Conservation (phyloP, 2,888 invertebrate species). For the Heteromurus nitidus region DNA sequence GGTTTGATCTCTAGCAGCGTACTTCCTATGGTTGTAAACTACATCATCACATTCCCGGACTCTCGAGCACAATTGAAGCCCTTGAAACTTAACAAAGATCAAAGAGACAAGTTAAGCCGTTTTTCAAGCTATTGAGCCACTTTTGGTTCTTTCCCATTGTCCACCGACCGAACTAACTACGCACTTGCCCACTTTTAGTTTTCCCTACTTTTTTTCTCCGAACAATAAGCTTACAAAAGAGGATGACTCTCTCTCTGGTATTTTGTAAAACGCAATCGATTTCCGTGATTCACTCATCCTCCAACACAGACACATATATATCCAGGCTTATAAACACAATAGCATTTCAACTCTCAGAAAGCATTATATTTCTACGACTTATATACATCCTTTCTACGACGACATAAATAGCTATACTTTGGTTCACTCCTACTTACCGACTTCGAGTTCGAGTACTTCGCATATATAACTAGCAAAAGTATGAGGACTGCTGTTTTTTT, state of each 20-base stretch:
- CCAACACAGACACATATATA: too few relatives aligned
- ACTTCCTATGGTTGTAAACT: too few relatives aligned
- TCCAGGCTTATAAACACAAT: too few relatives aligned
- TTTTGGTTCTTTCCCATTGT: constrained; percentile 59
- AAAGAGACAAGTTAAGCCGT: constrained; percentile 64
- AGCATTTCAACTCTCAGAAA: too few relatives aligned
- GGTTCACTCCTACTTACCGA: too few relatives aligned
- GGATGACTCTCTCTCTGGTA: not conserved
- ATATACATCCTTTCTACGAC: too few relatives aligned
- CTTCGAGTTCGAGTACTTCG: too few relatives aligned
- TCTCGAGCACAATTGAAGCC: constrained; percentile 27
- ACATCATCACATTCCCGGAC: constrained; percentile 21
- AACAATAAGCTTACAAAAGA: constrained; percentile 21
- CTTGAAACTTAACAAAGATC: constrained; percentile 63
- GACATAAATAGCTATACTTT: too few relatives aligned
- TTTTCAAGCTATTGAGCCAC: constrained; percentile 64
- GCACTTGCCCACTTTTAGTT: constrained; percentile 39
- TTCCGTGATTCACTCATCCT: constrained; percentile 26
- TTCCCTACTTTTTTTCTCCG: constrained; percentile 9
- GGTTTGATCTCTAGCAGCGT: too few relatives aligned
- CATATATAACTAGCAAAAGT: too few relatives aligned
- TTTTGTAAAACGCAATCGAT: constrained; percentile 42
- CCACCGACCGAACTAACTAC: constrained; percentile 50
- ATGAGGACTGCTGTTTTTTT: too few relatives aligned
- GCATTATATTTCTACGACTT: too few relatives aligned